phyloP scores from a whole-genome alignment of 2,797 vertebrate genomes.

The Chelonia mydas region DNA sequence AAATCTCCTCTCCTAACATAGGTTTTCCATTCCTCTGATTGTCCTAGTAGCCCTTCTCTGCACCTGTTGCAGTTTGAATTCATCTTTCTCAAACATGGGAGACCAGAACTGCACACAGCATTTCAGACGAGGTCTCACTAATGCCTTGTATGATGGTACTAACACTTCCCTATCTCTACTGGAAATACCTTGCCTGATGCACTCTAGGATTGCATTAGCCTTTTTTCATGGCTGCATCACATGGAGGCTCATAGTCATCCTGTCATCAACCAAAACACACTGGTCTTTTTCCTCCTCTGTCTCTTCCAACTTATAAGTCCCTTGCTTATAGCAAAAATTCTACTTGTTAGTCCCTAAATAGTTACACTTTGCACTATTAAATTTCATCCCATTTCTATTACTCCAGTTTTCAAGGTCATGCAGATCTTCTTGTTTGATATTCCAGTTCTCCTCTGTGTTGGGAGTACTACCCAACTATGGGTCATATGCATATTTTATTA shows the following conservation, averaged over 20 bases:
- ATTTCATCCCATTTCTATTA: neutral
- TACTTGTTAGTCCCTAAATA: neutral
- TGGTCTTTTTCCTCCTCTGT: neutral
- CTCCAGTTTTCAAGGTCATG: neutral
- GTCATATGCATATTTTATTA: neutral
- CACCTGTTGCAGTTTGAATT: no score
- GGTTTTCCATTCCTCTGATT: no score
- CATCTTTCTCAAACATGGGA: no score
- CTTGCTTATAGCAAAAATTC: neutral
- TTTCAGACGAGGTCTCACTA: no score
- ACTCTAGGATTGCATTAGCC: neutral
- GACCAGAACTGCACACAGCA: no score
- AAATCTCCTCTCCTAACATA: no score
- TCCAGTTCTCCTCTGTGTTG: neutral
- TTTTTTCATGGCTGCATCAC: neutral
- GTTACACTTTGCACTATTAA: neutral
- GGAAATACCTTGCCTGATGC: neutral
- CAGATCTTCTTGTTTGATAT: neutral
- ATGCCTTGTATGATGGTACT: no score
- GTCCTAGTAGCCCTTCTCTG: no score
- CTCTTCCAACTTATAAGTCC: neutral
- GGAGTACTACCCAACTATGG: neutral
- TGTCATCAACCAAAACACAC: neutral
- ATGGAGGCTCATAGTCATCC: neutral
- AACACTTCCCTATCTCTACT: no score